These are phyloP conservation scores for Eulemur macaco DNA, from an alignment of 2,113 vertebrate genomes.

Conservation along the genomic window DNA sequence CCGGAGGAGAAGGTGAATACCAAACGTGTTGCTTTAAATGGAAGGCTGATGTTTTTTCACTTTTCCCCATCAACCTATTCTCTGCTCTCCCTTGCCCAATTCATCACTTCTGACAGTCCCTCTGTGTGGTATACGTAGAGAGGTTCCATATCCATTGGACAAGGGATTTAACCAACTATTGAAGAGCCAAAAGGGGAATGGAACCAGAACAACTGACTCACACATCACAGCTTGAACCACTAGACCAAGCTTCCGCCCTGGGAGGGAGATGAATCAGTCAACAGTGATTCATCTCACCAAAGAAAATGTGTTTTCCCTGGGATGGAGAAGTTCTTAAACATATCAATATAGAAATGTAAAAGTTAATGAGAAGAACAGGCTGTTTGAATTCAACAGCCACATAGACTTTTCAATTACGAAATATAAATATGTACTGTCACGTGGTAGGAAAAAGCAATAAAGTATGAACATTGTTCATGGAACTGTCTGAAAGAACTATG, in stretches of 20 bases:
- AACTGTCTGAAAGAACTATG: slow-evolving; percentile 18
- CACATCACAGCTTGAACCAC: slow-evolving; percentile 71
- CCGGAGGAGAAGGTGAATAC: background rate
- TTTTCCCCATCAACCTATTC: slow-evolving; percentile 9
- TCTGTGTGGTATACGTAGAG: background rate
- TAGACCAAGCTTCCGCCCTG: slow-evolving; percentile 69
- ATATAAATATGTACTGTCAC: background rate
- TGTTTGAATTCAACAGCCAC: slow-evolving; percentile 40
- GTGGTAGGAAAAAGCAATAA: background rate
- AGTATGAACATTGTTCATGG: background rate
- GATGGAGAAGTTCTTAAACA: slow-evolving; percentile 58
- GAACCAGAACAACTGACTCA: slow-evolving; percentile 74
- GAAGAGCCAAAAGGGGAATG: slow-evolving; percentile 39
- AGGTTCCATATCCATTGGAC: slow-evolving; percentile 10
- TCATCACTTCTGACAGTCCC: slow-evolving; percentile 6
- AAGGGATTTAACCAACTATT: slow-evolving; percentile 44
- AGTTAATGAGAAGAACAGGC: slow-evolving; percentile 54
- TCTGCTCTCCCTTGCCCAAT: background rate
- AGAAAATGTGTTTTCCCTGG: slow-evolving; percentile 60
- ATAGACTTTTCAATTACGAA: background rate
- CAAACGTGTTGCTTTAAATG: background rate
- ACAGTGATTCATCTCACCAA: slow-evolving; percentile 70
- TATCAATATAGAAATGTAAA: slow-evolving; percentile 40
- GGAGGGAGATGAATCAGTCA: slow-evolving; percentile 72
- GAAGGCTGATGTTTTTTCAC: background rate